Percentiles rank a stretch among this genome's conserved stretches.
phyloP scores from a whole-genome alignment of 2,888 invertebrate species.

The Gasteruption jaculator region DNA sequence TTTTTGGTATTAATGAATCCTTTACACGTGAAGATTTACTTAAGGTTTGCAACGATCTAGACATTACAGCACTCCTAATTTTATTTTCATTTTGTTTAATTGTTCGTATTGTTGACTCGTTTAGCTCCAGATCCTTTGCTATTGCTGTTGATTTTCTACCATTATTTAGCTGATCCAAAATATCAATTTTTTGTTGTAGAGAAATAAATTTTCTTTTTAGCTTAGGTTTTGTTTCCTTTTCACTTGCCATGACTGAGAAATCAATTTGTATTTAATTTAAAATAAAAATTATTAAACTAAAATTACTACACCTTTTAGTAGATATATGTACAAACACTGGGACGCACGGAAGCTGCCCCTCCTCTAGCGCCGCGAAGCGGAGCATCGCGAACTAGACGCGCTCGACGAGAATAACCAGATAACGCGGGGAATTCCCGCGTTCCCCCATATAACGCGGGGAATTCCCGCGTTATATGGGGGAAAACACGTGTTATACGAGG shows the following conservation, averaged over 20 bases:
- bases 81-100: conserved; percentile 6
- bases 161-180: conserved; percentile 1
- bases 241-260: neutral
- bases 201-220: conserved; percentile 6
- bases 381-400: no score
- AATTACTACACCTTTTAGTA: neutral
- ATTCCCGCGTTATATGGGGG: neutral
- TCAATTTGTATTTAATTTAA: conserved; percentile 1
- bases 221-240: conserved; percentile 4
- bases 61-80: conserved; percentile 3
- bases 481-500: neutral
- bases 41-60: conserved; percentile 1
- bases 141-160: neutral
- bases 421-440: neutral
- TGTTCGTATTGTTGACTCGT: conserved; percentile 1
- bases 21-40: neutral
- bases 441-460: neutral
- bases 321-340: neutral
- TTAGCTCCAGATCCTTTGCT: neutral
- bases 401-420: no score
- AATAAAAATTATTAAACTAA: neutral
- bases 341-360: no score
- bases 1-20: conserved; percentile 1
- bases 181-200: conserved; percentile 3
- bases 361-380: no score